Base-by-base conservation (phyloP, 2,797 vertebrate genomes). In the Melanotaenia boesemani region DNA sequence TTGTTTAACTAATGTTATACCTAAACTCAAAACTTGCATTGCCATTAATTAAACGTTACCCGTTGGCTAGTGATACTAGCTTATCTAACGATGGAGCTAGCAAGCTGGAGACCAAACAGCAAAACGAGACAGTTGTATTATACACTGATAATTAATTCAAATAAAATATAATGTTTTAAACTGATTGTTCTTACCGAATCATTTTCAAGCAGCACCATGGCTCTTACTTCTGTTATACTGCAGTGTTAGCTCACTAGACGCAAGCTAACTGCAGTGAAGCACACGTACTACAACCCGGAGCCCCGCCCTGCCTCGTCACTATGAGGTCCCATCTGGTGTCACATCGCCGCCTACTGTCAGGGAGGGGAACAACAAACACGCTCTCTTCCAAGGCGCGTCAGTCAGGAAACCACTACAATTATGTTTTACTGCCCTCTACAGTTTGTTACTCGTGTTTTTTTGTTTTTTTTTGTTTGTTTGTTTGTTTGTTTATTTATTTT, bases 131-230 rank as follows among this genome's bases (percentile, higher is more conserved):
- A 58, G 1, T 0, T 8, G 1, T 1, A 0, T 0, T 10, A 20
- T 67, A 4, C 18, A 12, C 11, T 39, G 20, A 30, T 1, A 18
- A 26, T 2, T 2, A 11, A 34, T 2, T 12, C 1, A 2, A 10
- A 54, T 13, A 48, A 50, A 18, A 44, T 0, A 1, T 5, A 0
- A 1, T 0, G 0, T 50, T 26, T 22, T 18, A 56, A 1, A 6
- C 2, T 7, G 7, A 11, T 28, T 24, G 1, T 36, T 74, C 94
- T 94, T 89, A 96, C 95, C 92, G 94, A 85, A 72, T 96, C 95
- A 44, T 96, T 96, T 87, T 96, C 95, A 1, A 96, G 91, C 63
- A 96, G 88, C 85, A 96, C 95, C 95, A 96, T 96, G 67, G 26
- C 80, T 70, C 34, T 30, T 6, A 22, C 7, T 61, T 39, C 10